Base-by-base conservation (phyloP, 2,113 vertebrate genomes). In the Brevimyrus niger region DNA sequence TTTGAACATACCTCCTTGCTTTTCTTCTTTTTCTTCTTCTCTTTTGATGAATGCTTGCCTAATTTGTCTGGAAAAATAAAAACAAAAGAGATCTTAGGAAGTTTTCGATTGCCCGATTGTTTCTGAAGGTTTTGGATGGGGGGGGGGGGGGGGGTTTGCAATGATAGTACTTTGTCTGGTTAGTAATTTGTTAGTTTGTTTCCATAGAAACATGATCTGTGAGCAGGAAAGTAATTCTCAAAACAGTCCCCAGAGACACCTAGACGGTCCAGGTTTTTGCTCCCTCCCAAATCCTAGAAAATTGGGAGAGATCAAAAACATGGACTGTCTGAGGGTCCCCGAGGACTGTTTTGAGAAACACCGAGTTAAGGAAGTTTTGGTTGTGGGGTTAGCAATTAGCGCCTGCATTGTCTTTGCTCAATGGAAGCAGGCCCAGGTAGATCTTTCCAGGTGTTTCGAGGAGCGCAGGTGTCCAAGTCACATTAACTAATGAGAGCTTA, bases 21-120 rank as follows among this genome's bases (percentile, higher is more conserved):
- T 85, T 96, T 96, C 89, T 97, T 97, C 93, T 96, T 97, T n/a
- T 96, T 97, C 90, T 94, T 94, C 90, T 94, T 94, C 38, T 97
- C 97, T 91, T 96, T 97, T n/a, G 93, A 92, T 61, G 94, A 69
- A 3, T 92, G 91, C 53, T 91, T 94, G 91, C 92, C 90, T 0
- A 94, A 94, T 90, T 96, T 96, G 91, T 96, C 97, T 96, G 94
- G 4, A 82, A 55, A 88, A 17, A 73, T 8, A 91, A 44, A 89
- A 86, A 21, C 44, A 4, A 85, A 85, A n/a, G 58, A 55, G 13
- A 4, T 9, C 17, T 58, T n/a, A 53, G 4, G 65, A 38, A 1
- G 19, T 21, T 46, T 46, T 61, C 7, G 4, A n/a, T n/a, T n/a
- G n/a, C n/a, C n/a, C n/a, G n/a, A n/a, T n/a, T n/a, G n/a, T n/a